These are phyloP conservation scores for Drosophila erecta DNA, from an alignment of 1,140 invertebrate species.

Conservation along the genomic window DNA sequence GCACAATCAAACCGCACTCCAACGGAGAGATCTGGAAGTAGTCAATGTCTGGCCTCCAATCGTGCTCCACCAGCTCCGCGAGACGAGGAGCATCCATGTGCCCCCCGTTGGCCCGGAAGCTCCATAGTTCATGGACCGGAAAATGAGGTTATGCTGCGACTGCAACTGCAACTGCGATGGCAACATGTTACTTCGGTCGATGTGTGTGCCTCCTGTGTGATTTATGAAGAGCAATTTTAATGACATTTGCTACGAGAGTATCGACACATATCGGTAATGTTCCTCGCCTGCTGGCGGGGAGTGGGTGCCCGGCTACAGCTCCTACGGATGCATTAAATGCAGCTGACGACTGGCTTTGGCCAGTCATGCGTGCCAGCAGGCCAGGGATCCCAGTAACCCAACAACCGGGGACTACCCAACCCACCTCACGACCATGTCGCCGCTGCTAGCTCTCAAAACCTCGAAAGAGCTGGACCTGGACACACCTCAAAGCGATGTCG, in stretches of 20 bases:
- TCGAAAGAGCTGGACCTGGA: conserved; percentile 24
- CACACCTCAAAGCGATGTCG: conserved; percentile 45
- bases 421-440: conserved; percentile 9
- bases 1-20: conserved; percentile 66
- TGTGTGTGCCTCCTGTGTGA: conserved; percentile 62
- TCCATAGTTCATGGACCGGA: conserved; percentile 74
- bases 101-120: conserved; percentile 21
- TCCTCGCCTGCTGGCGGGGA: neutral
- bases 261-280: conserved; percentile 69
- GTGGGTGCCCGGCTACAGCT: conserved; percentile 40
- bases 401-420: conserved; percentile 11
- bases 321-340: conserved; percentile 41
- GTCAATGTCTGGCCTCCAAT: conserved; percentile 18
- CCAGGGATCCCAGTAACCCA: conserved; percentile 24
- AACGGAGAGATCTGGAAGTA: conserved; percentile 31
- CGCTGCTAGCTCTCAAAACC: conserved; percentile 34
- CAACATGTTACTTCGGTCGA: no score
- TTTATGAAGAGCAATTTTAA: conserved; percentile 84
- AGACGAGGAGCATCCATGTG: no score
- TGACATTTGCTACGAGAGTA: conserved; percentile 79
- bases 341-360: conserved; percentile 52
- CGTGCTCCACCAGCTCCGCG: neutral
- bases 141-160: conserved; percentile 83
- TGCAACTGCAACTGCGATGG: no score
- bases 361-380: conserved; percentile 62